Conservation (phyloP, 2,113 vertebrate genomes). For the Sterrhoptilus dennistouni region DNA sequence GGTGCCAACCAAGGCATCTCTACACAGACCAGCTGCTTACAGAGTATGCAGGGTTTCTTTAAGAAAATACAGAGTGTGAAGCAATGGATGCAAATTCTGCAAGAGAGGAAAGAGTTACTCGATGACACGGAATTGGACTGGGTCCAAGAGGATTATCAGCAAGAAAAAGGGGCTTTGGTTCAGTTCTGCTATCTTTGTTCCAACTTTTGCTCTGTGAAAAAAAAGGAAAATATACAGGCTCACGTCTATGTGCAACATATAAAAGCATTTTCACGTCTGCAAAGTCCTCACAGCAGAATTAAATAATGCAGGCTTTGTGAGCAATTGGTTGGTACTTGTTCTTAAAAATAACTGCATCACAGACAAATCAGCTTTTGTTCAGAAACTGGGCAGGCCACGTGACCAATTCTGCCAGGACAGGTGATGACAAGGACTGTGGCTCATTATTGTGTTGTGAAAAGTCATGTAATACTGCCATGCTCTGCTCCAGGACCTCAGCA, state of each 20-base stretch:
- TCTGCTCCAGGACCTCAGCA: not conserved
- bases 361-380: slow-evolving; percentile 43
- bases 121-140: not conserved
- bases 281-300: not conserved
- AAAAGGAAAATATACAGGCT: slow-evolving; percentile 15
- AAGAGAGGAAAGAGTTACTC: slow-evolving; percentile 36
- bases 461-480: not conserved
- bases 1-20: not conserved
- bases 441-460: not conserved
- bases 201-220: slow-evolving; percentile 9
- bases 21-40: not conserved
- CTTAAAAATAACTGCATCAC: slow-evolving; percentile 51
- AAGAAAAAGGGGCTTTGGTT: slow-evolving; percentile 22
- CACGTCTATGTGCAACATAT: not conserved
- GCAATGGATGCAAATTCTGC: not conserved
- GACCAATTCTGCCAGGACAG: not conserved
- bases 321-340: not conserved
- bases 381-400: not conserved
- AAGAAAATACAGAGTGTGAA: not conserved
- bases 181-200: slow-evolving; percentile 31
- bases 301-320: slow-evolving; percentile 49
- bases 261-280: slow-evolving; percentile 23
- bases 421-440: slow-evolving; percentile 19
- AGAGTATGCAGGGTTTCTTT: not conserved
- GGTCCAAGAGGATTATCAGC: slow-evolving; percentile 38